Evolutionary conservation across 2,888 invertebrate genomes (phyloP).

Genomic region (Oscheius myriophilus): DNA sequence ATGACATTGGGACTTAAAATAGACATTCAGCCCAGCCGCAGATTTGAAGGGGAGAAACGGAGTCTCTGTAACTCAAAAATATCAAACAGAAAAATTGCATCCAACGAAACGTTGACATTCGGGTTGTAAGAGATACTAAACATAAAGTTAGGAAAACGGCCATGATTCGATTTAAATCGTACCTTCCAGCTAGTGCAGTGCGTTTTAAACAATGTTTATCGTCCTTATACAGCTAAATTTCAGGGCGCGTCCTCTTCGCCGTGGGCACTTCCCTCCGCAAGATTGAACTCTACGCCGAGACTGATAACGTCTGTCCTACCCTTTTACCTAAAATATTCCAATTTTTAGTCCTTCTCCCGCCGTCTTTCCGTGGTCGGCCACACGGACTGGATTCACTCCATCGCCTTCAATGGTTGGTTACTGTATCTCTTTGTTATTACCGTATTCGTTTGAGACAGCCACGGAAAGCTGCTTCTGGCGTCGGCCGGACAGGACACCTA

Average conservation of each 20-base stretch:
- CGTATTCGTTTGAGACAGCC: conserved; percentile 14
- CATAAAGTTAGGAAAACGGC: too few relatives aligned
- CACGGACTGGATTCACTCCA: conserved; percentile 59
- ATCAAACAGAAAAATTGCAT: too few relatives aligned
- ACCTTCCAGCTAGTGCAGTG: too few relatives aligned
- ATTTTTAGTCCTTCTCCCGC: conserved; percentile 28
- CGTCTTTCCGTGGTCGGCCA: conserved; percentile 50
- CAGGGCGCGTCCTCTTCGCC: conserved; percentile 41
- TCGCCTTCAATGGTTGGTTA: conserved; percentile 58
- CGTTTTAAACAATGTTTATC: too few relatives aligned
- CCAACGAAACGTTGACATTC: too few relatives aligned
- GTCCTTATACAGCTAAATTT: background rate
- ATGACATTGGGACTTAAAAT: too few relatives aligned
- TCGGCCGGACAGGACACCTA: conserved; percentile 52
- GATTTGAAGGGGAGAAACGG: too few relatives aligned
- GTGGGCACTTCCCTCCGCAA: conserved; percentile 57
- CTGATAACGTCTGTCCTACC: background rate
- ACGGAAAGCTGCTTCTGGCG: conserved; percentile 37
- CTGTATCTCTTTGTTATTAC: background rate
- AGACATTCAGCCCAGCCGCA: too few relatives aligned
- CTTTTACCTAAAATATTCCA: background rate
- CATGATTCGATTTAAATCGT: too few relatives aligned
- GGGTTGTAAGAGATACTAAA: too few relatives aligned
- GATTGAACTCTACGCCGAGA: conserved; percentile 46
- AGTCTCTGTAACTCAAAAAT: too few relatives aligned